phyloP scores from a whole-genome alignment of 2,888 invertebrate species.

The Penaeus monodon region DNA sequence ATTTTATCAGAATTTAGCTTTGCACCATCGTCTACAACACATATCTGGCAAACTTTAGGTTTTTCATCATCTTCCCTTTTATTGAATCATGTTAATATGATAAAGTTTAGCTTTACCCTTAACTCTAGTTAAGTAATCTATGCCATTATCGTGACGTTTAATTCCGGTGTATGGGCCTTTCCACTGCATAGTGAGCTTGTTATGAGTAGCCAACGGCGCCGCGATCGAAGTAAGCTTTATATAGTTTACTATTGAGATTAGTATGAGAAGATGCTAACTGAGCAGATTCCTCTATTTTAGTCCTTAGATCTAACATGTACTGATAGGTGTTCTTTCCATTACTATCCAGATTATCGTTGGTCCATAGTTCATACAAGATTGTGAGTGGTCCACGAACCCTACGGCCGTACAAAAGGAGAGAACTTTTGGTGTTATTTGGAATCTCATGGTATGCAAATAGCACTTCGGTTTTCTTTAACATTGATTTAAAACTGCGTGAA shows the following conservation, averaged over 20 bases:
- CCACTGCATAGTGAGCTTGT: slow-evolving; percentile 1
- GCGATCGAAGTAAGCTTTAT: slow-evolving; percentile 7
- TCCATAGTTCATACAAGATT: neutral
- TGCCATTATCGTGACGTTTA: neutral
- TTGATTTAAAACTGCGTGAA: too few species aligned
- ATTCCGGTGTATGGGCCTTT: neutral
- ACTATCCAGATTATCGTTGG: neutral
- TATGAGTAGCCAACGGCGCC: neutral
- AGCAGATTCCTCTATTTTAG: neutral
- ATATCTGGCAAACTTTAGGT: neutral
- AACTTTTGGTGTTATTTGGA: too few species aligned
- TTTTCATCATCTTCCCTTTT: neutral
- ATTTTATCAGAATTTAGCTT: neutral
- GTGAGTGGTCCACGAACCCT: neutral
- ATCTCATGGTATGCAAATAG: neutral
- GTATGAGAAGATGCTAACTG: neutral
- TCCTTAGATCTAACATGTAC: neutral
- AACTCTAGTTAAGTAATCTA: neutral
- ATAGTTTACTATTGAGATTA: neutral
- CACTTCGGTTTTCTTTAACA: too few species aligned
- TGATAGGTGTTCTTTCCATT: neutral
- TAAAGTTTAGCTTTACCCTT: neutral
- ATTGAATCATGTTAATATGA: neutral
- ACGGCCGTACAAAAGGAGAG: slow-evolving; percentile 2
- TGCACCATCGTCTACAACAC: neutral